These are phyloP conservation scores for Drosophila pseudoananassae DNA, from an alignment of 1,140 invertebrate species.

Conservation along the genomic window DNA sequence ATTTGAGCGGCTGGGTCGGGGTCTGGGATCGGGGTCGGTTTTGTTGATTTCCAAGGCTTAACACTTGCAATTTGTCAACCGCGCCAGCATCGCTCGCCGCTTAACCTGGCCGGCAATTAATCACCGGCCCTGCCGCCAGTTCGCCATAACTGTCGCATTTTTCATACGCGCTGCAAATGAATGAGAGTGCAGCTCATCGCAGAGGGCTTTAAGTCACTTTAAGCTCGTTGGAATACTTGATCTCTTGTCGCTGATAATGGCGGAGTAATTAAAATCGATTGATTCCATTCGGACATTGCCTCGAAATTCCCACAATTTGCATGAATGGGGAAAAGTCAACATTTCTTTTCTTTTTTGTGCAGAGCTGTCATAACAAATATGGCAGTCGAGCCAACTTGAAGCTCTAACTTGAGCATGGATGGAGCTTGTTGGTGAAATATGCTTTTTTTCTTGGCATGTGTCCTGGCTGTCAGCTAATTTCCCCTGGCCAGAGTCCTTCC, in stretches of 20 bases:
- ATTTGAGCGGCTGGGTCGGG: conserved; percentile 60
- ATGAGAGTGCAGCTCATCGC: conserved; percentile 4
- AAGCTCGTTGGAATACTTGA: conserved; percentile 53
- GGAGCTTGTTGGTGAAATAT: conserved; percentile 56
- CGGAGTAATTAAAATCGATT: conserved; percentile 68
- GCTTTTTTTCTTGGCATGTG: conserved; percentile 48
- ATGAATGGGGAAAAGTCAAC: conserved; percentile 8
- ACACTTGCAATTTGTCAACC: conserved; percentile 80
- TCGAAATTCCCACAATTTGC: conserved; percentile 9
- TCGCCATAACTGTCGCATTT: conserved; percentile 27
- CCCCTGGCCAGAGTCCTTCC: conserved; percentile 12
- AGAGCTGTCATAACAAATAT: conserved; percentile 37
- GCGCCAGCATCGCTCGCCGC: conserved; percentile 14
- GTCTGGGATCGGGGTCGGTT: too few species aligned
- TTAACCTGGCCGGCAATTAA: conserved; percentile 63
- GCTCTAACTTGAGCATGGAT: conserved; percentile 17
- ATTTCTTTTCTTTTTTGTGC: conserved; percentile 1
- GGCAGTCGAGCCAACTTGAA: conserved; percentile 1
- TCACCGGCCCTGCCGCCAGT: conserved; percentile 38
- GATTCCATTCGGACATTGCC: conserved; percentile 41
- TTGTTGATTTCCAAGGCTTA: conserved; percentile 69
- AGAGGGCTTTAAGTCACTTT: conserved; percentile 31
- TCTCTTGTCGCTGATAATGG: conserved; percentile 51
- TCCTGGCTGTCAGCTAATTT: conserved; percentile 46
- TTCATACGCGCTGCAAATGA: conserved; percentile 2